A percentile compares a stretch with the other conserved stretches of the same genome.
Conservation (phyloP, 2,797 vertebrate species). For the Neosilurus hyrtlii region DNA sequence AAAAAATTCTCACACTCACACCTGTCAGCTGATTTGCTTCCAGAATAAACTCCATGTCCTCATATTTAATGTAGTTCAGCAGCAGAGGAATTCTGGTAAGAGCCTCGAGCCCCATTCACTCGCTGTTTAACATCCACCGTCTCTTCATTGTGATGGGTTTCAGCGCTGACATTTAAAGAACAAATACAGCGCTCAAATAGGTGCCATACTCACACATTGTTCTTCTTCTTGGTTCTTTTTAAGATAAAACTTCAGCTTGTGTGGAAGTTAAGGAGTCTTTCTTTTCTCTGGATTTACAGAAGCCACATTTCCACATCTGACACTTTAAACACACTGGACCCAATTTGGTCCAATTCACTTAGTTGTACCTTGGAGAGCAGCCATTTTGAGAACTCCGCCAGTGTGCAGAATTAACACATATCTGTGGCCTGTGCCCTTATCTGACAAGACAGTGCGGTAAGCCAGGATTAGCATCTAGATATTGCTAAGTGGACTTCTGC, state of each 20-base stretch:
- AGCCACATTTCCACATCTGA: constrained; percentile 62
- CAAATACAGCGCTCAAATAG: constrained; percentile 73
- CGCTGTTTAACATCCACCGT: constrained; percentile 61
- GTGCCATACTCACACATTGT: constrained; percentile 75
- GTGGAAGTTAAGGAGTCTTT: constrained; percentile 63
- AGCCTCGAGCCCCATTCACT: constrained; percentile 55
- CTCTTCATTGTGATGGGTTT: constrained; percentile 71
- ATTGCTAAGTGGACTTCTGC: constrained; percentile 74
- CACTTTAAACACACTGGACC: constrained; percentile 21
- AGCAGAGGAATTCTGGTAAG: constrained; percentile 26
- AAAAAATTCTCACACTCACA: constrained; percentile 6
- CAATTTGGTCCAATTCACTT: constrained; percentile 64
- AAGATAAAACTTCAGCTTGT: constrained; percentile 74
- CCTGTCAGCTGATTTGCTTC: constrained; percentile 36
- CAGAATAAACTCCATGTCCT: constrained; percentile 29
- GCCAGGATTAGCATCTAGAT: constrained; percentile 81
- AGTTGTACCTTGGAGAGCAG: constrained; percentile 63
- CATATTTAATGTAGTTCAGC: constrained; percentile 39
- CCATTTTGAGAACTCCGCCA: constrained; percentile 72
- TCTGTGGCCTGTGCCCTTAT: constrained; percentile 69
- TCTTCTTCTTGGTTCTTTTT: constrained; percentile 54
- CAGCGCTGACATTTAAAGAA: constrained; percentile 79
- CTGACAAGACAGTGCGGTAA: constrained; percentile 74
- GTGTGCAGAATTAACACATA: constrained; percentile 67
- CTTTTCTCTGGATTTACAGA: constrained; percentile 59